A percentile compares a stretch with the other conserved stretches of the same genome.
Evolutionary conservation across 2,888 invertebrate genomes (phyloP).

Genomic region (Steromphala cineraria): DNA sequence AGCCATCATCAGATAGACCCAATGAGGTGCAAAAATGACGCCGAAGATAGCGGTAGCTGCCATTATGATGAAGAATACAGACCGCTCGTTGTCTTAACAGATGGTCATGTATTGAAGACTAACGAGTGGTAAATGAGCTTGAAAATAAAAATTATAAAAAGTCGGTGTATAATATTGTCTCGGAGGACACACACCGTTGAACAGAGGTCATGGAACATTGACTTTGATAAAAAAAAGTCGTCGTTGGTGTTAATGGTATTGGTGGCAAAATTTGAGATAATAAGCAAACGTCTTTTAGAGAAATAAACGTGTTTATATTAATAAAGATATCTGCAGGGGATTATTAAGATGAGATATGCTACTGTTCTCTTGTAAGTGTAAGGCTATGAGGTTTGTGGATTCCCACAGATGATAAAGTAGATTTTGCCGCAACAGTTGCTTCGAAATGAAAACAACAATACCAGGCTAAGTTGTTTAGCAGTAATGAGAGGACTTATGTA

Average conservation of each 20-base stretch:
- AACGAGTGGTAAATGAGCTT: slow-evolving; percentile 13
- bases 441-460: too few relatives aligned
- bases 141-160: background rate
- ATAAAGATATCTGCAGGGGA: background rate
- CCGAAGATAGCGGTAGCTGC: background rate
- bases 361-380: too few relatives aligned
- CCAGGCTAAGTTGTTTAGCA: too few relatives aligned
- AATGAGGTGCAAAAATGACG: background rate
- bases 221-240: background rate
- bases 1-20: background rate
- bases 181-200: background rate
- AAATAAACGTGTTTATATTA: background rate
- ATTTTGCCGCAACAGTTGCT: too few relatives aligned
- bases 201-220: background rate
- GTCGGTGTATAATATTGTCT: background rate
- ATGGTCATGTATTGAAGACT: background rate
- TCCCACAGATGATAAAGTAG: too few relatives aligned
- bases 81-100: slow-evolving; percentile 1
- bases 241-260: too few relatives aligned
- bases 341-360: too few relatives aligned
- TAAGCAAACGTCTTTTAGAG: slow-evolving; percentile 2
- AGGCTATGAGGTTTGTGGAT: too few relatives aligned
- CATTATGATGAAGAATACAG: slow-evolving; percentile 1
- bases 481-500: too few relatives aligned
- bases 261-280: background rate